These are phyloP conservation scores for Mythimna impura DNA, from an alignment of 2,888 invertebrate genomes.

Conservation along the genomic window DNA sequence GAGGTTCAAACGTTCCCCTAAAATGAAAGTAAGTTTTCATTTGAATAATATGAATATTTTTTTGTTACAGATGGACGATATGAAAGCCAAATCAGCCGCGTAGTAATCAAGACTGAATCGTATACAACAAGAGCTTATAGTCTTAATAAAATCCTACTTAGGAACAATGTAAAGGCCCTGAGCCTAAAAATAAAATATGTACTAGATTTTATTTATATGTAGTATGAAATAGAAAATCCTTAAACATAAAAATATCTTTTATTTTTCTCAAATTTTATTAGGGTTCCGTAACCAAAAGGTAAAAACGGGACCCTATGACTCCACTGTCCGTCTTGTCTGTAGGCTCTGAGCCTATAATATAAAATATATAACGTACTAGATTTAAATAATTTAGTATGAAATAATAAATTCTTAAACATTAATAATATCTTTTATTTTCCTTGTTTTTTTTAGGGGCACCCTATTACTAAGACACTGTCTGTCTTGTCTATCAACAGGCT, in stretches of 20 bases:
- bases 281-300: too few relatives aligned
- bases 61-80: constrained; percentile 39
- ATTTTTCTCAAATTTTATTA: neutral
- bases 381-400: too few relatives aligned
- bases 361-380: too few relatives aligned
- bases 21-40: neutral
- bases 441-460: too few relatives aligned
- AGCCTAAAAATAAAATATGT: neutral
- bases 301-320: too few relatives aligned
- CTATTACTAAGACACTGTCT: too few relatives aligned
- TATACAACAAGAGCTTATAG: neutral
- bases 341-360: too few relatives aligned
- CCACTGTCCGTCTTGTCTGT: too few relatives aligned
- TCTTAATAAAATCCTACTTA: neutral
- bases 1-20: neutral
- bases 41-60: neutral
- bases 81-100: constrained; percentile 38
- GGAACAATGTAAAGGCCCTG: neutral
- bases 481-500: too few relatives aligned
- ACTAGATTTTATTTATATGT: constrained; percentile 9
- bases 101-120: constrained; percentile 7
- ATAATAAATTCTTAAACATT: too few relatives aligned
- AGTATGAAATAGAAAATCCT: constrained; percentile 27
- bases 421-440: too few relatives aligned
- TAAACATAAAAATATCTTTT: neutral